Evolutionary conservation across 2,113 vertebrate species (phyloP).

Genomic region (Typhlomys cinereus): DNA sequence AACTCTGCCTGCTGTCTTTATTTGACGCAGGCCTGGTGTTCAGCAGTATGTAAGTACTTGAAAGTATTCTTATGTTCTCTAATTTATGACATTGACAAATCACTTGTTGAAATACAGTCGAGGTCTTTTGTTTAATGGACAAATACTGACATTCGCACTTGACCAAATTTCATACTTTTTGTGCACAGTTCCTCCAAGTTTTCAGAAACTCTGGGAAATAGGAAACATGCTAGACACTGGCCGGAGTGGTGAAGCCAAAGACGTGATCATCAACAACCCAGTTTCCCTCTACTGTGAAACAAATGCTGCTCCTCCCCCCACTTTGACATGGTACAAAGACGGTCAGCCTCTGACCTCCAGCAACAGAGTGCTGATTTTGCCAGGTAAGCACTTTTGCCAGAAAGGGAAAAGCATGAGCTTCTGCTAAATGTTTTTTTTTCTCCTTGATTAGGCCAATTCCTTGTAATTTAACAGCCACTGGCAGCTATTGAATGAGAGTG

Average conservation of each 20-base stretch:
- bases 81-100: neutral
- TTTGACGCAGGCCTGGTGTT: neutral
- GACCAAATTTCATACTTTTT: neutral
- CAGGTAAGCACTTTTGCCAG: constrained; percentile 85
- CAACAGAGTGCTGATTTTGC: constrained; percentile 92
- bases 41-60: neutral
- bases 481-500: neutral
- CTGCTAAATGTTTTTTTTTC: neutral
- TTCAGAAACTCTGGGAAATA: constrained; percentile 88
- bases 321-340: constrained; percentile 96
- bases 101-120: neutral
- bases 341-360: constrained; percentile 88
- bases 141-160: neutral
- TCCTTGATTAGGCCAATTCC: neutral
- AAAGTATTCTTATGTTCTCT: neutral
- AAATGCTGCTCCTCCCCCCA: constrained; percentile 94
- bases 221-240: constrained; percentile 81
- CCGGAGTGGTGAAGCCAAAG: constrained; percentile 85
- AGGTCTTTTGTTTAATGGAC: neutral
- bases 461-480: neutral
- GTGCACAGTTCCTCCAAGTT: constrained; percentile 93
- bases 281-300: constrained; percentile 95
- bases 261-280: constrained; percentile 95
- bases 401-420: neutral
- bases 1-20: neutral